Base-by-base conservation (phyloP, 2,888 invertebrate genomes). In the Cephonodes hylas region DNA sequence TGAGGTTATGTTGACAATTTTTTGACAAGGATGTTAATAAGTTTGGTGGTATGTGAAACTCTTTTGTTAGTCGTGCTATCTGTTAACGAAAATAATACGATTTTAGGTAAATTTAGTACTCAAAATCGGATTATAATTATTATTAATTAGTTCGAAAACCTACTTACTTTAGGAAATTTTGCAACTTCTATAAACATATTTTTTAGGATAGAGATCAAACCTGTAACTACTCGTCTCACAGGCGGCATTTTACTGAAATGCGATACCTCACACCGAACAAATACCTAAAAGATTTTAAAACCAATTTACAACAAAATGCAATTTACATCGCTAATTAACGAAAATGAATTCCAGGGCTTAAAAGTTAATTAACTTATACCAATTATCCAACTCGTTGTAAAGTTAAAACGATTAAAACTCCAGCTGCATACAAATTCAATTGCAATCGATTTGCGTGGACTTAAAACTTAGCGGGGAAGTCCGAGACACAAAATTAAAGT, bases 401-500 rank as follows among this genome's bases (percentile, higher is more conserved):
- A 53, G 31, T 53, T 45, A 59, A 59, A 23, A 13, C 15, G 5
- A 18, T 58, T 45, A 48, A 58, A 62, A 58, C 48, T 48, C 10
- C 20, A 60, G 23, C 48, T 27, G 48, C n/a, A 34, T 42, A 20
- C 38, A 42, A 53, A 59, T 48, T 59, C 18, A 59, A 48, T 42
- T 60, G 48, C 67, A 70, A 67, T 65, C 67, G 63, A 70, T 72
- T 70, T 69, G 66, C 69, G 67, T 68, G 61, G 61, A 63, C 68
- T 72, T 67, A 72, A 71, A 70, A 69, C 68, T 68, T 48, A 62
- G 60, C 53, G 63, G 63, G 59, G 42, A 63, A 70, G 67, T 67
- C 64, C 42, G 31, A 38, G 59, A 59, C 18, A 68, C 69, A 66
- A 72, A 74, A 72, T 72, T 71, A 74, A 74, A 74, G 67, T 74